Percentiles rank a stretch among this genome's conserved stretches.
Evolutionary conservation across 2,797 vertebrate species (phyloP).

Genomic region (Lepilemur ruficaudatus): DNA sequence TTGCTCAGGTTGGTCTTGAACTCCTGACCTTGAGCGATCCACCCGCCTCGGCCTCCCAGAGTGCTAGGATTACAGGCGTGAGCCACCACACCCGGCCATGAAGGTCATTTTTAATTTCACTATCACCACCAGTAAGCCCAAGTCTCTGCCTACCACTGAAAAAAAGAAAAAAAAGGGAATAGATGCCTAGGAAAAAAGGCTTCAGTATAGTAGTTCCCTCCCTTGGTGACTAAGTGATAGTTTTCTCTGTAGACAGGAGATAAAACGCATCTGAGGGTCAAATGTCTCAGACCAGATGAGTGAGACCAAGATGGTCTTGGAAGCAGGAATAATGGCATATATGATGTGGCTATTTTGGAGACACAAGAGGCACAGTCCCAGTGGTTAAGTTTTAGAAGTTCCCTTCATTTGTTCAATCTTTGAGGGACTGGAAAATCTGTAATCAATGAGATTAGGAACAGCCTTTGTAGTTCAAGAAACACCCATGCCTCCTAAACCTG

Average conservation of each 20-base stretch:
- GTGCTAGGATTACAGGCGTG: too few relatives aligned
- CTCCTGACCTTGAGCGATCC: too few relatives aligned
- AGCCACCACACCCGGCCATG: neutral
- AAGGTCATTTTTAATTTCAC: neutral
- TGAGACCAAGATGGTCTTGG: neutral
- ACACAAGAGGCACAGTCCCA: neutral
- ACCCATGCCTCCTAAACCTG: neutral
- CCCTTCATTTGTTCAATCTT: neutral
- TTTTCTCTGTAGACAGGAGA: neutral
- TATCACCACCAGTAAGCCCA: neutral
- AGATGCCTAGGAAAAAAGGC: neutral
- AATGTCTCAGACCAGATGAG: neutral
- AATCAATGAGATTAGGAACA: neutral
- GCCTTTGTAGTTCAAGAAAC: neutral
- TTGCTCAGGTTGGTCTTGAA: too few relatives aligned
- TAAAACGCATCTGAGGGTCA: neutral
- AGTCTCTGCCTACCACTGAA: neutral
- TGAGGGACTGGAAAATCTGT: neutral
- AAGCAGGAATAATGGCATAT: neutral
- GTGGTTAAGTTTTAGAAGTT: neutral
- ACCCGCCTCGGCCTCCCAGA: too few relatives aligned
- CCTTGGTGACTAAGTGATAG: neutral
- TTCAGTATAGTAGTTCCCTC: neutral
- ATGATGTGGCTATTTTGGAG: neutral
- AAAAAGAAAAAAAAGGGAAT: neutral